phyloP scores from a whole-genome alignment of 2,888 invertebrate species.

The Hesperia comma region DNA sequence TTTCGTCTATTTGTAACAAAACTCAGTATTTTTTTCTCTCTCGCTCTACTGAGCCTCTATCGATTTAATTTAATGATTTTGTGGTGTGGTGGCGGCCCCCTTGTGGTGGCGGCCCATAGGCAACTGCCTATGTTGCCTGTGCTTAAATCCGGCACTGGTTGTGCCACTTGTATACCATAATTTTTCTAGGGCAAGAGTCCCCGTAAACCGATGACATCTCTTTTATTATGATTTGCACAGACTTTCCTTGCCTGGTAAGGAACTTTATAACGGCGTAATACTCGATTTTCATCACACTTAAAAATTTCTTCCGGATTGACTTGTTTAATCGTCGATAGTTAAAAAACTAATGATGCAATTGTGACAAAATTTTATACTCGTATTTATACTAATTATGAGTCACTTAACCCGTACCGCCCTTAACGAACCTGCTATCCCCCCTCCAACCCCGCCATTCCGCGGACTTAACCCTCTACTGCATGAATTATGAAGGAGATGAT shows the following conservation, averaged over 20 bases:
- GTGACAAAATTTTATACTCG: not conserved
- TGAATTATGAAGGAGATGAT: too few relatives aligned
- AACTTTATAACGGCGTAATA: slow-evolving; percentile 45
- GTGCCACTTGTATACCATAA: slow-evolving; percentile 5
- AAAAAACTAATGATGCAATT: not conserved
- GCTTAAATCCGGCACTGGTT: too few relatives aligned
- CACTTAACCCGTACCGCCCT: not conserved
- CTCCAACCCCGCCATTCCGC: too few relatives aligned
- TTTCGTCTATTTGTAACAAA: too few relatives aligned
- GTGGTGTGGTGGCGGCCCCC: too few relatives aligned
- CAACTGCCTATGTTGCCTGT: too few relatives aligned
- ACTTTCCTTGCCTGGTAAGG: slow-evolving; percentile 1
- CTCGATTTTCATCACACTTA: slow-evolving; percentile 39
- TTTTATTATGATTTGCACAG: slow-evolving; percentile 7
- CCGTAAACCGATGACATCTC: slow-evolving; percentile 10
- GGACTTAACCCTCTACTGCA: too few relatives aligned
- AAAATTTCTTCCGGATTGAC: not conserved
- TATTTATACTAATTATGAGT: not conserved
- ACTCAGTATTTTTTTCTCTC: too few relatives aligned
- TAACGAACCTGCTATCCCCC: too few relatives aligned
- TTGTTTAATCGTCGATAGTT: slow-evolving; percentile 5
- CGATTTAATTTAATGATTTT: too few relatives aligned
- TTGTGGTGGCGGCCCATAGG: too few relatives aligned
- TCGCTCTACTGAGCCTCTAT: too few relatives aligned
- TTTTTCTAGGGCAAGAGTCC: slow-evolving; percentile 2